phyloP scores from a whole-genome alignment of 1,140 invertebrate genomes.

The Aphelenchoides besseyi region DNA sequence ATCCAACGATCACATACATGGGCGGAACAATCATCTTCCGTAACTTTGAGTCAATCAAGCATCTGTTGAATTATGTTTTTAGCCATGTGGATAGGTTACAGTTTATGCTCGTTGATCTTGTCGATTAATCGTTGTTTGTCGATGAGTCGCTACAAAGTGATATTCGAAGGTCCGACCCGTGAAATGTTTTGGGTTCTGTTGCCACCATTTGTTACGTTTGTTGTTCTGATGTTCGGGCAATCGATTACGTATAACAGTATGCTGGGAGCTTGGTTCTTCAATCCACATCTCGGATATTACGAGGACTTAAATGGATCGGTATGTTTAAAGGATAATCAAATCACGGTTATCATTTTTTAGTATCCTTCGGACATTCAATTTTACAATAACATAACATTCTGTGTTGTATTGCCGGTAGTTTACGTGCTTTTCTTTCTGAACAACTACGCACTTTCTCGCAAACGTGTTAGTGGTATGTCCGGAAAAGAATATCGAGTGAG shows the following conservation, averaged over 20 bases:
- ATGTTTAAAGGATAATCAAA: neutral
- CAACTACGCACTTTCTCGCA: slow-evolving; percentile 7
- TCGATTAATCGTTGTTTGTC: slow-evolving; percentile 7
- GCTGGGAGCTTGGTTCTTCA: neutral
- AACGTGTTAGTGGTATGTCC: neutral
- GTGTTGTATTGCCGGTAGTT: neutral
- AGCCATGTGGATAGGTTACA: slow-evolving; percentile 11
- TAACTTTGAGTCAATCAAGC: neutral
- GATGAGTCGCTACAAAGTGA: neutral
- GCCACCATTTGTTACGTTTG: neutral
- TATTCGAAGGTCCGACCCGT: neutral
- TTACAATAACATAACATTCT: slow-evolving; percentile 4
- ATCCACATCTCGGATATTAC: slow-evolving; percentile 3
- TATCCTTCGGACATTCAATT: neutral
- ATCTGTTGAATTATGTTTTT: neutral
- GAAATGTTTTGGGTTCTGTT: neutral
- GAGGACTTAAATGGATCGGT: neutral
- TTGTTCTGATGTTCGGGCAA: neutral
- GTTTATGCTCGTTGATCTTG: neutral
- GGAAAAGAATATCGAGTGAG: slow-evolving; percentile 8
- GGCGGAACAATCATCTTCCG: slow-evolving; percentile 1
- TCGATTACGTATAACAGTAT: neutral
- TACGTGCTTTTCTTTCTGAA: slow-evolving; percentile 5
- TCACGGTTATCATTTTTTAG: neutral
- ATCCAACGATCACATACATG: neutral